Base-by-base conservation (phyloP, 1,140 invertebrate genomes). In the Prorops nasuta region DNA sequence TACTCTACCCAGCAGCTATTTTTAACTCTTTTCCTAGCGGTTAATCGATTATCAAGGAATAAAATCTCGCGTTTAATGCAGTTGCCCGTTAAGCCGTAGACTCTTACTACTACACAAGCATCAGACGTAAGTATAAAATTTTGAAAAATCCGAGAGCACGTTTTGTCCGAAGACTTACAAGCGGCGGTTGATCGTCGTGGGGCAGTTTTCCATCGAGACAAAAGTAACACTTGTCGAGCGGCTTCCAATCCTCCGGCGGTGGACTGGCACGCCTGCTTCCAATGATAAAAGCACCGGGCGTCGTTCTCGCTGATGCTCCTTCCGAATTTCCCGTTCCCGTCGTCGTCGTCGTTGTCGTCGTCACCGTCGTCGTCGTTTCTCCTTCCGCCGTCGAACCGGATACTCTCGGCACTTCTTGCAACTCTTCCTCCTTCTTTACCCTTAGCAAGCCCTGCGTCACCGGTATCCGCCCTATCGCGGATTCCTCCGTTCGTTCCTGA, bases 161-260 rank as follows among this genome's bases (percentile, higher is more conserved):
- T n/a, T n/a, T n/a, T n/a, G n/a, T n/a, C n/a, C n/a, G n/a, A 10
- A 28, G 24, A 73, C 79, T 80, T 67, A 83, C 81, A 76, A 82
- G 76, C 60, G 79, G 79, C 69, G 80, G 73, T 70, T 78, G 78
- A 64, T 79, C 80, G 70, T 80, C 80, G 73, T 80, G 77, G 49
- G 74, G 78, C 76, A 87, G 80, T 72, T 88, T 88, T 71, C 86
- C 87, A 82, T 90, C 86, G 69, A 87, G 83, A 80, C 91, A 94
- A 77, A 92, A 92, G 81, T 88, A 87, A 78, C 91, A 92, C 78
- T 89, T 90, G 72, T 89, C 86, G 64, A 88, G 80, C 58, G 90
- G 89, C 73, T 86, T 86, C 90, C 90, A 94, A 74, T 92, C 91
- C 71, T 84, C 80, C 16, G 85, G 84, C 59, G 72, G 72, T 58